A percentile compares a stretch with the other conserved stretches of the same genome.
Conservation (phyloP, 2,797 vertebrate species). For the Coendou prehensilis region DNA sequence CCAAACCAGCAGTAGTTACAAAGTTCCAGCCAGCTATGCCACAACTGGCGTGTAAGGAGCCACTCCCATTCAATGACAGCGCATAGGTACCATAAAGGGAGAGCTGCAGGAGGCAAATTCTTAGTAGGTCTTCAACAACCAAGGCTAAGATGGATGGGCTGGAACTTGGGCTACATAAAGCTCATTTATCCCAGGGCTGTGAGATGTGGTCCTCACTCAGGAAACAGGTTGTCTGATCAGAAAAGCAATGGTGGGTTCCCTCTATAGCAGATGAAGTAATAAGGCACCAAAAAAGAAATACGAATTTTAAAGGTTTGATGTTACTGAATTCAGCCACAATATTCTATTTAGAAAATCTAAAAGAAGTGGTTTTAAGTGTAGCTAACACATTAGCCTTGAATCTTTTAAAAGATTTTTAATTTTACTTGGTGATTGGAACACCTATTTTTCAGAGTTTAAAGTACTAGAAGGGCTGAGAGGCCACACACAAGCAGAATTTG, state of each 20-base stretch:
- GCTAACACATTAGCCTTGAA: not conserved
- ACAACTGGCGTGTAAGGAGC: not conserved
- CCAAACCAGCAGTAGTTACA: not conserved
- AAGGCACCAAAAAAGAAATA: not conserved
- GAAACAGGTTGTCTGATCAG: not conserved
- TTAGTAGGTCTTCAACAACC: not conserved
- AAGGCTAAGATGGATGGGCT: not conserved
- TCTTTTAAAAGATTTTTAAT: conserved; percentile 20
- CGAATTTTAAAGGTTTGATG: not conserved
- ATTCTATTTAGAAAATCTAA: conserved; percentile 20
- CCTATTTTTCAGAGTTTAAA: conserved; percentile 5
- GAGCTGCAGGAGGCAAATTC: not conserved
- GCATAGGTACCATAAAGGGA: not conserved
- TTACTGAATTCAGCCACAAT: conserved; percentile 1
- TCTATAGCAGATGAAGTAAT: not conserved
- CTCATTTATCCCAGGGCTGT: not conserved
- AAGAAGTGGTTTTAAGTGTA: not conserved
- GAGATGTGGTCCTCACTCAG: not conserved
- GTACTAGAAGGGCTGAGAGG: not conserved
- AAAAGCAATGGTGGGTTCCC: too few species aligned
- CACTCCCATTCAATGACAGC: fast-evolving
- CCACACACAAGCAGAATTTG: not conserved
- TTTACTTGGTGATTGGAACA: not conserved
- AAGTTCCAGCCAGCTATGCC: not conserved
- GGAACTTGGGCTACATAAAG: not conserved